Percentiles rank a stretch among this genome's conserved stretches.
Conservation (phyloP, 2,888 invertebrate species). For the Nomada hirtipes region DNA sequence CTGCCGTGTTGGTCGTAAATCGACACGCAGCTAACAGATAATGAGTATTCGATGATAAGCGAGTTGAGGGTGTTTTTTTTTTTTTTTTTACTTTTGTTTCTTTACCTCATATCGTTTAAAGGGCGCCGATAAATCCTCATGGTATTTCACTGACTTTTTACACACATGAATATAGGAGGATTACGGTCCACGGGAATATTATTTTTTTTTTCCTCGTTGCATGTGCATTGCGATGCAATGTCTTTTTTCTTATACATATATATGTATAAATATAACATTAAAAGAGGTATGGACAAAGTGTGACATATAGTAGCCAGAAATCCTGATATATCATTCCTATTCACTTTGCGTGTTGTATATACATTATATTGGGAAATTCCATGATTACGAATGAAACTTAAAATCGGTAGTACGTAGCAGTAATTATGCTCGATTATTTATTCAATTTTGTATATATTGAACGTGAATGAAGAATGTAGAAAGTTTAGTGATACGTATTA, state of each 20-base stretch:
- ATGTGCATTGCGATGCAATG: slow-evolving; percentile 40
- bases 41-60: slow-evolving; percentile 34
- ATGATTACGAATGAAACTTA: slow-evolving; percentile 55
- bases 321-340: slow-evolving; percentile 66
- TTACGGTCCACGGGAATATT: slow-evolving; percentile 3
- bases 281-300: slow-evolving; percentile 39
- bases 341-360: slow-evolving; percentile 68
- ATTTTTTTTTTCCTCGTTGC: slow-evolving; percentile 29
- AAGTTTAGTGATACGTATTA: slow-evolving; percentile 71
- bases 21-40: slow-evolving; percentile 17
- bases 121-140: slow-evolving; percentile 33
- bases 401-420: slow-evolving; percentile 66
- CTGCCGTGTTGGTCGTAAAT: slow-evolving; percentile 14
- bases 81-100: not conserved
- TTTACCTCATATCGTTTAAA: slow-evolving; percentile 40
- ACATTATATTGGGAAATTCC: slow-evolving; percentile 66
- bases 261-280: slow-evolving; percentile 1
- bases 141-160: slow-evolving; percentile 35
- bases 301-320: slow-evolving; percentile 53
- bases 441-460: slow-evolving; percentile 81
- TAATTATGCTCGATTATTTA: slow-evolving; percentile 78
- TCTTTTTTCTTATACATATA: slow-evolving; percentile 4
- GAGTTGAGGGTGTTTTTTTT: slow-evolving; percentile 31
- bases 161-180: slow-evolving; percentile 15
- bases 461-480: slow-evolving; percentile 68